Percentiles rank a stretch among this genome's conserved stretches.
Evolutionary conservation across 2,888 invertebrate species (phyloP).

Genomic region (Neoascia interrupta): DNA sequence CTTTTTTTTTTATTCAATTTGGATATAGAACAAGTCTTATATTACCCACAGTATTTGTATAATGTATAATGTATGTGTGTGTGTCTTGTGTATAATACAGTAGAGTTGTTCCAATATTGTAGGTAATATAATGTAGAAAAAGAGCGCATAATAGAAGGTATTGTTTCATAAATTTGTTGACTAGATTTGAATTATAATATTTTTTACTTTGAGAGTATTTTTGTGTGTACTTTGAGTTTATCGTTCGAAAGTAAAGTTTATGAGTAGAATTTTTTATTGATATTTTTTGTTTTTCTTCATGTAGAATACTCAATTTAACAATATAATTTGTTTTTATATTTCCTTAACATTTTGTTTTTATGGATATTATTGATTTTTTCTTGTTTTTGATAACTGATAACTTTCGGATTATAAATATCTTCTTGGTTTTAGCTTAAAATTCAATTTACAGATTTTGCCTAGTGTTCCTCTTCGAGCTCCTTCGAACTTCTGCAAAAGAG

Average conservation of each 20-base stretch:
- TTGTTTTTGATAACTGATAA: constrained; percentile 58
- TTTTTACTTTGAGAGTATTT: constrained; percentile 47
- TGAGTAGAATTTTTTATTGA: constrained; percentile 9
- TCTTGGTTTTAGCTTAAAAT: constrained; percentile 20
- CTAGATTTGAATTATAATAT: constrained; percentile 68
- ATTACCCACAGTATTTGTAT: constrained; percentile 54
- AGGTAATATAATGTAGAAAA: constrained; percentile 65
- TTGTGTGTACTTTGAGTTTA: constrained; percentile 33
- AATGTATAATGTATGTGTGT: constrained; percentile 18
- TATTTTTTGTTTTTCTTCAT: constrained; percentile 27
- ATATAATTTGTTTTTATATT: constrained; percentile 30
- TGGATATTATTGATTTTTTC: constrained; percentile 59
- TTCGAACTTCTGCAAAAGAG: constrained; percentile 46
- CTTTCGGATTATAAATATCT: constrained; percentile 53
- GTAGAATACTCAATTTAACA: constrained; percentile 45
- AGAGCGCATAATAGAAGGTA: constrained; percentile 45
- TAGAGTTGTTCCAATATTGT: constrained; percentile 44
- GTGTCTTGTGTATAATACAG: constrained; percentile 58
- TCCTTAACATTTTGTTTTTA: constrained; percentile 46
- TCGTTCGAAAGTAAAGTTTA: constrained; percentile 39
- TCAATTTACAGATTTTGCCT: constrained; percentile 13
- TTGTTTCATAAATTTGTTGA: constrained; percentile 61
- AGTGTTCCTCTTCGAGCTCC: constrained; percentile 57
- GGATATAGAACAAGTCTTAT: constrained; percentile 55
- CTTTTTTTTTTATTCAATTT: constrained; percentile 37